These are phyloP conservation scores for Schizopygopsis pylzovi DNA, from an alignment of 2,797 vertebrate species.

Conservation along the genomic window DNA sequence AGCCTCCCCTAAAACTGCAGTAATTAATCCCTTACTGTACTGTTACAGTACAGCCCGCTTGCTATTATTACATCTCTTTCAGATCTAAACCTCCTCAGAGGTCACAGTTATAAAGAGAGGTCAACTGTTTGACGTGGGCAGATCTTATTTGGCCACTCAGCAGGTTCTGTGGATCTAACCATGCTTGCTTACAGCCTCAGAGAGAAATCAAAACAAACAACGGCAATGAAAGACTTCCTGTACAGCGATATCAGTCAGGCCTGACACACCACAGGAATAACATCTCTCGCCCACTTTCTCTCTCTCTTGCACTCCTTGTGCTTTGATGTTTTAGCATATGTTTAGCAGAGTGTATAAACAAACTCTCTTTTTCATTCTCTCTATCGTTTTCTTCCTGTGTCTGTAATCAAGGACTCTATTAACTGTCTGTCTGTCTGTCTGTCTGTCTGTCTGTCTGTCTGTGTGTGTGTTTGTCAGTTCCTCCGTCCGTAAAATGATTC, in stretches of 20 bases:
- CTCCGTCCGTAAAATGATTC: too few relatives aligned
- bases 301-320: not conserved
- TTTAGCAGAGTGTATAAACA: slow-evolving; percentile 20
- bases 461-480: slow-evolving; percentile 56
- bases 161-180: slow-evolving; percentile 34
- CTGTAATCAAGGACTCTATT: not conserved
- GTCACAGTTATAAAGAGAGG: not conserved
- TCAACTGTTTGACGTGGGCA: not conserved
- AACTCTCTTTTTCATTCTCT: not conserved
- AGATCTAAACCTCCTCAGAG: slow-evolving; percentile 15
- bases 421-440: too few relatives aligned
- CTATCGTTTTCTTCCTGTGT: not conserved
- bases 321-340: slow-evolving; percentile 16
- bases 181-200: slow-evolving; percentile 2
- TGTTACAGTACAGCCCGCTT: slow-evolving; percentile 1
- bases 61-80: slow-evolving; percentile 13
- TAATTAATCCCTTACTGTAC: not conserved
- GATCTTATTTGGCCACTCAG: slow-evolving; percentile 17
- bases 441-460: not conserved
- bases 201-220: slow-evolving; percentile 51
- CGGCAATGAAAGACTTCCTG: slow-evolving; percentile 43
- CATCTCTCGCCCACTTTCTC: not conserved
- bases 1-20: not conserved
- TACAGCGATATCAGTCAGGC: not conserved
- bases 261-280: slow-evolving; percentile 39